phyloP scores from a whole-genome alignment of 1,140 invertebrate species.

The Diploscapter pachys region DNA sequence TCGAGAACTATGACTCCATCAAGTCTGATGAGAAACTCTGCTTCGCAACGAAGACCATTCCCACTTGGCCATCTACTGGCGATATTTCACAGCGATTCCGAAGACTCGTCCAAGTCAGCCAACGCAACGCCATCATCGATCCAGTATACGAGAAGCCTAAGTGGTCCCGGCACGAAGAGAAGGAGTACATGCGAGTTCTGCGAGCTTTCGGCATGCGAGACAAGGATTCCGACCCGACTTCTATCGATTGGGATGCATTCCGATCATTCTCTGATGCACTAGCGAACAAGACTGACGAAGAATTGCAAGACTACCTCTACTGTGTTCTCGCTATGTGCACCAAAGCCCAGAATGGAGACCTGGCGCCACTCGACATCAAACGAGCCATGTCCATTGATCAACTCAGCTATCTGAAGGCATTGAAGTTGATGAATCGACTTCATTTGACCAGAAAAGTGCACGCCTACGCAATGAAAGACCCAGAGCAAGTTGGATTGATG shows the following conservation, averaged over 20 bases:
- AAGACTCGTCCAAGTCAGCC: constrained; percentile 91
- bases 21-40: constrained; percentile 42
- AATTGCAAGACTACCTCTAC: constrained; percentile 54
- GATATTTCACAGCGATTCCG: constrained; percentile 90
- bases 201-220: constrained; percentile 94
- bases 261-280: constrained; percentile 40
- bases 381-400: constrained; percentile 49
- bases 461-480: constrained; percentile 19
- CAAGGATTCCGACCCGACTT: constrained; percentile 61
- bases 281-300: constrained; percentile 65
- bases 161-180: constrained; percentile 83
- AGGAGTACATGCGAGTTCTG: constrained; percentile 87
- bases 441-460: constrained; percentile 53
- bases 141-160: constrained; percentile 18
- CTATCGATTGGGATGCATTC: constrained; percentile 52
- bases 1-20: constrained; percentile 52
- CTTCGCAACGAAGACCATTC: constrained; percentile 45
- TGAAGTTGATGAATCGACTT: constrained; percentile 47
- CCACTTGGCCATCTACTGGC: constrained; percentile 72
- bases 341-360: constrained; percentile 60
- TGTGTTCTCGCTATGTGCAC: constrained; percentile 94
- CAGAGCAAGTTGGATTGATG: neutral
- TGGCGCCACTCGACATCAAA: constrained; percentile 42
- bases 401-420: constrained; percentile 32
- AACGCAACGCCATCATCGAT: constrained; percentile 59